Conservation (phyloP, 1,140 invertebrate genomes). For the Chionoecetes opilio region DNA sequence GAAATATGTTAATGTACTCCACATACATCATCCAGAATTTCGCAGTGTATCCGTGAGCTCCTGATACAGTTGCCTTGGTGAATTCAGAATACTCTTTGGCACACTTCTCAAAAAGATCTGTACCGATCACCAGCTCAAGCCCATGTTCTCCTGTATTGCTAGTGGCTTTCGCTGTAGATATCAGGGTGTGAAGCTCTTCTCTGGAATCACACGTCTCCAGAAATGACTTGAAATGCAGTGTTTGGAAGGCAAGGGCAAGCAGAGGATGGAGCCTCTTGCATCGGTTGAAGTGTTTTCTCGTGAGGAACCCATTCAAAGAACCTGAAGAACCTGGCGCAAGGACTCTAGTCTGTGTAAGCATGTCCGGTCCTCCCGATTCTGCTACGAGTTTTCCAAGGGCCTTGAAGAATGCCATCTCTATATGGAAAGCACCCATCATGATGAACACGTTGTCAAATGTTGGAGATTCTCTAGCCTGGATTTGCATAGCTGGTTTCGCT, state of each 20-base stretch:
- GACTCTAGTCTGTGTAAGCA: background rate
- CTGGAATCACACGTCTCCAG: background rate
- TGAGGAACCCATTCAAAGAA: background rate
- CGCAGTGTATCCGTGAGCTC: background rate
- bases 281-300: conserved; percentile 50
- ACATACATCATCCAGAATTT: conserved; percentile 49
- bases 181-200: background rate
- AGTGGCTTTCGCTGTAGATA: background rate
- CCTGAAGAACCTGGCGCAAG: conserved; percentile 21
- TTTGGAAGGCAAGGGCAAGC: background rate
- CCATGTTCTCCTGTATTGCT: background rate
- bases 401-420: conserved; percentile 50
- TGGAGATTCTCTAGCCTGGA: conserved; percentile 33
- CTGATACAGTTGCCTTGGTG: background rate
- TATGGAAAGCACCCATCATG: conserved; percentile 25
- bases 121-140: background rate
- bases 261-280: conserved; percentile 51
- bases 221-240: conserved; percentile 21
- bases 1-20: background rate
- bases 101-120: background rate
- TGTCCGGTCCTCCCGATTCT: conserved; percentile 31
- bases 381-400: background rate
- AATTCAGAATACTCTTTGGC: background rate
- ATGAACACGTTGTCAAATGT: conserved; percentile 47
- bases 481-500: conserved; percentile 57